Evolutionary conservation across 53 echinoderm and acorn worm genomes (phyloP), one percentile per base, ranked within the genome.

Genomic region (Crossaster papposus): DNA sequence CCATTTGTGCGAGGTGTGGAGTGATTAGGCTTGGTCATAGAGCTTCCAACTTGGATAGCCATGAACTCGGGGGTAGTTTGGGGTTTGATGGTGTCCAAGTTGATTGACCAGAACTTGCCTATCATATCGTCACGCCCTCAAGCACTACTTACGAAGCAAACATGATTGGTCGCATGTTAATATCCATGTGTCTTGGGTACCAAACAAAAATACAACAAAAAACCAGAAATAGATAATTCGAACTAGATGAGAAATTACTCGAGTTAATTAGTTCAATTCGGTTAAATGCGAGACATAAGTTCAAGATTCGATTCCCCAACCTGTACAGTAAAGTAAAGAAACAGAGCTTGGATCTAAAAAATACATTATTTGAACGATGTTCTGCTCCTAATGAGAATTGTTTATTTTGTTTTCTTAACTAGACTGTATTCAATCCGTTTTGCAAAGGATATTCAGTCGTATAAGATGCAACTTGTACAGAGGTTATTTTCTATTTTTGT

Each of bases 1-100:
- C 77, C 87, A 77, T 87, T 87, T 87, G 87, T 77, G 75, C 58
- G 0, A 87, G 87, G 87, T 77, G 87, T 35, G 58, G 87, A 87
- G 62, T 87, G 87, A 87, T 85, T 7, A 33, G 72, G 36, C 22
- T 51, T 77, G 62, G 76, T 35, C 54, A n/a, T 31, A 30, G 9
- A 28, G 79, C 18, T 51, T 70, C n/a, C 70, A 70, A 37, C 68
- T 68, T 83, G 50, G 50, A 14, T 33, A 32, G 26, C 83, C 68
- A 33, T 70, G 70, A 83, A 81, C 81, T 70, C 70, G 65, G 70
- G 20, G 22, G 14, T 70, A 34, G 28, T 64, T 70, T 26, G 50
- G 18, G 44, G 65, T 51, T 37, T 29, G 14, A 34, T 24, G 30
- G 23, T 5, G 50, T 52, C 50, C 37, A n/a, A 17, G 35, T 35